These are phyloP conservation scores for Helicorthomorpha holstii DNA, from an alignment of 1,140 invertebrate species.

Conservation along the genomic window DNA sequence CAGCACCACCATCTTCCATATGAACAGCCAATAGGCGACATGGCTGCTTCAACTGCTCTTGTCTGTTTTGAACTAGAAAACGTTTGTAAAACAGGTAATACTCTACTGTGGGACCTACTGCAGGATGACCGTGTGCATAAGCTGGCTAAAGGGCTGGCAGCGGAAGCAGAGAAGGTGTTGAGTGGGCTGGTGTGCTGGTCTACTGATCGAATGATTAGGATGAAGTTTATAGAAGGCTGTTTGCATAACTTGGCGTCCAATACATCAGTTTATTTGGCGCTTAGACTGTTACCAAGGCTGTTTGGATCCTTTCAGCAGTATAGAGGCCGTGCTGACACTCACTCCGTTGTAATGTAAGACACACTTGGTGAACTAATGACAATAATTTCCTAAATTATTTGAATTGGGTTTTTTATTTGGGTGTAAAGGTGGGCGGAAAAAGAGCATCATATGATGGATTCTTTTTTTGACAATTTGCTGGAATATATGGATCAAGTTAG, in stretches of 20 bases:
- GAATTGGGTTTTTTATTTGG: slow-evolving; percentile 5
- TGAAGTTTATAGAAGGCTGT: slow-evolving; percentile 89
- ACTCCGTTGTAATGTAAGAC: slow-evolving; percentile 27
- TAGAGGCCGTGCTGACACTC: slow-evolving; percentile 31
- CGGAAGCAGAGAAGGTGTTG: slow-evolving; percentile 79
- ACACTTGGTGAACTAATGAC: slow-evolving; percentile 9
- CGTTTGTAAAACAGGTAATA: slow-evolving; percentile 73
- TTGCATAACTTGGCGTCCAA: slow-evolving; percentile 75
- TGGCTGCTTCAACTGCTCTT: slow-evolving; percentile 5
- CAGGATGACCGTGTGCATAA: slow-evolving; percentile 75
- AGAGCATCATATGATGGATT: slow-evolving; percentile 74
- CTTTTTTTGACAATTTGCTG: slow-evolving; percentile 67
- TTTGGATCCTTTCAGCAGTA: slow-evolving; percentile 81
- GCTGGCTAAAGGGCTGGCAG: slow-evolving; percentile 65
- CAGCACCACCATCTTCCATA: slow-evolving; percentile 23
- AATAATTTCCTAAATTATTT: too few species aligned
- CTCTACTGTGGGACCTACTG: slow-evolving; percentile 79
- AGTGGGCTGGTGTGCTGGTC: slow-evolving; percentile 77
- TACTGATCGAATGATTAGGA: slow-evolving; percentile 66
- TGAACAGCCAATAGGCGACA: slow-evolving; percentile 9
- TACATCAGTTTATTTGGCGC: slow-evolving; percentile 68
- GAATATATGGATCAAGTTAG: slow-evolving; percentile 24
- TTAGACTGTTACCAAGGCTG: slow-evolving; percentile 71
- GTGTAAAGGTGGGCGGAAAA: slow-evolving; percentile 62
- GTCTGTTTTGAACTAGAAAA: slow-evolving; percentile 36